phyloP scores from a whole-genome alignment of 2,113 vertebrate species.

The Dipodomys spectabilis region DNA sequence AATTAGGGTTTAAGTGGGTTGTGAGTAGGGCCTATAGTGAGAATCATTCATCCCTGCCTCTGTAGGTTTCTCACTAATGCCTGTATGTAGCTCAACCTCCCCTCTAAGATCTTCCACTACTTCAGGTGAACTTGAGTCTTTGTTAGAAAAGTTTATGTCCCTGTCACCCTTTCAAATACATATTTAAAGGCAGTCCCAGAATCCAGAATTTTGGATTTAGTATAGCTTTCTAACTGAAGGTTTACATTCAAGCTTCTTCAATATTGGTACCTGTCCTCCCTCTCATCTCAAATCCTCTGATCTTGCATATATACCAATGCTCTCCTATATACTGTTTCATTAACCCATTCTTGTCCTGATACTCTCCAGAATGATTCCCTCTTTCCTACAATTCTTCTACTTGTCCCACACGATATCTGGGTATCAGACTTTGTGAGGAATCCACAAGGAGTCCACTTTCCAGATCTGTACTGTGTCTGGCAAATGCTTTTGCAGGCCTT shows the following conservation, averaged over 20 bases:
- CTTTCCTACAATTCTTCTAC: background rate
- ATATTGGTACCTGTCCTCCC: background rate
- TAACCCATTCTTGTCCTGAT: too few species aligned
- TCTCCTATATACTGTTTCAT: background rate
- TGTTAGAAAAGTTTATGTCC: slow-evolving; percentile 14
- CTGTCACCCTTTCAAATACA: background rate
- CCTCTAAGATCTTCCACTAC: background rate
- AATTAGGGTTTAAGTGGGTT: background rate
- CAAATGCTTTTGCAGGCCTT: background rate
- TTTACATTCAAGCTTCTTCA: background rate
- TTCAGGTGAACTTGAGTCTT: background rate
- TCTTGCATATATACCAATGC: background rate
- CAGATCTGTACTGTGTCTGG: too few species aligned
- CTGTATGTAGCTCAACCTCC: background rate
- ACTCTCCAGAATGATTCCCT: background rate
- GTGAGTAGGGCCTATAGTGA: background rate
- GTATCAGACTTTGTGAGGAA: background rate
- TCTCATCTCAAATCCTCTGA: background rate
- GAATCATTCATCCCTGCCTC: background rate
- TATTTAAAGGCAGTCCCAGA: background rate
- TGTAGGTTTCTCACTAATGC: background rate
- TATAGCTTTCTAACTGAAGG: background rate
- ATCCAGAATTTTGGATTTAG: background rate
- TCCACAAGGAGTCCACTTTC: too few species aligned
- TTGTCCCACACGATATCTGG: background rate